Conservation (phyloP, 2,113 vertebrate species). For the Amblyopsis rosae region DNA sequence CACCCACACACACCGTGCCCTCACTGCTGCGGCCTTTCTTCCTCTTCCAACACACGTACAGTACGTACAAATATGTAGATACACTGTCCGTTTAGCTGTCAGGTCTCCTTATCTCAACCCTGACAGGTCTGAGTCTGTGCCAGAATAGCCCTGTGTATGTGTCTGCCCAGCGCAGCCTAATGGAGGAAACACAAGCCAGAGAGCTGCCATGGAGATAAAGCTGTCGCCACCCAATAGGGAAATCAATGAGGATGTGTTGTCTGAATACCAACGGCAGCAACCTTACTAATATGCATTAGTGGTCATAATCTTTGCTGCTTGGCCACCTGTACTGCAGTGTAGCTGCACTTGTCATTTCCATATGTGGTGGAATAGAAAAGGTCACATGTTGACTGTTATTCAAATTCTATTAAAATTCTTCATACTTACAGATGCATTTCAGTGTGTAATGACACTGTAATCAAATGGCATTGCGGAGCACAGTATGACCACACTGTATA, state of each 20-base stretch:
- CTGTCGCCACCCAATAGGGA: conserved; percentile 58
- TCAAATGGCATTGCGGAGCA: no score
- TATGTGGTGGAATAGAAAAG: conserved; percentile 38
- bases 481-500: no score
- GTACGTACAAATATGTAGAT: conserved; percentile 17
- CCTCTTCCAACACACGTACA: conserved; percentile 8
- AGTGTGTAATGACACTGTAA: no score
- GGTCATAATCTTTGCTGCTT: conserved; percentile 53
- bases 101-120: conserved; percentile 39
- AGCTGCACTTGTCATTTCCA: conserved; percentile 31
- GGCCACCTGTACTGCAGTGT: conserved; percentile 55
- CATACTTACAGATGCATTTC: no score
- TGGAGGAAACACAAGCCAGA: conserved; percentile 41
- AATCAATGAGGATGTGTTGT: conserved; percentile 48
- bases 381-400: conserved; percentile 45
- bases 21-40: conserved; percentile 57
- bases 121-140: conserved; percentile 34
- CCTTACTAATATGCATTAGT: conserved; percentile 63
- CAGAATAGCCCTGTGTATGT: conserved; percentile 23
- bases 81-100: conserved; percentile 20
- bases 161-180: conserved; percentile 31
- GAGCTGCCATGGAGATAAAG: conserved; percentile 61
- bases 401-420: not conserved
- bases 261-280: conserved; percentile 45
- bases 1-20: not conserved